Base-by-base conservation (phyloP, 1,140 invertebrate genomes). In the Ceratitis capitata region DNA sequence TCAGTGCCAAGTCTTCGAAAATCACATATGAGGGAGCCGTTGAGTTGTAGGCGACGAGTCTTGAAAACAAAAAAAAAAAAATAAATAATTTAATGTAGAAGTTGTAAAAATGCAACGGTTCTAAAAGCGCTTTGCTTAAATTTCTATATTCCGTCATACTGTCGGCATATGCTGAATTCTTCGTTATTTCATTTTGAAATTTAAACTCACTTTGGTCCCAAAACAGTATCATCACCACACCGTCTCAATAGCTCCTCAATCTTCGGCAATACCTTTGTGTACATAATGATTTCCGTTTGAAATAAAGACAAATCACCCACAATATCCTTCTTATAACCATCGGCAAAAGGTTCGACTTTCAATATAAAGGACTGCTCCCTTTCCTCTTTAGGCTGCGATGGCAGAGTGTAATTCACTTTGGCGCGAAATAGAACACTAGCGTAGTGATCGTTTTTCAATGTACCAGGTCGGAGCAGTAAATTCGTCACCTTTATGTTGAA, bases 371-470 rank as follows among this genome's bases (percentile, higher is more conserved):
- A 83, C 26, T 87, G 88, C 3, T 53, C 29, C 16, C 56, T 84
- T 39, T 56, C 69, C 45, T 86, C 82, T 0, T 19, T 26, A 0
- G 26, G 84, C 49, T 74, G 39, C 42, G 42, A 45, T 3, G 32
- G 61, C 51, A 86, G 45, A 1, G 12, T 51, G 58, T 87, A 87
- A 14, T n/a, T 83, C 16, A 86, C 88, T 12, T 3, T 51, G 14
- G 85, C 64, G 0, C 89, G 88, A n/a, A 89, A 90, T 88, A 90
- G 88, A 9, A 90, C 42, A 83, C 89, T 90, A 0, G 89, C 89
- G 88, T 88, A 90, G 82, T 90, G 89, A 88, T 90, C 89, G 2
- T 88, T 89, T 53, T 89, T 88, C 26, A 87, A 86, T 49, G 84
- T 87, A 0, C 89, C 89, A 5, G 69, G 69, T 35, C 10, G 42